Conservation (phyloP, 2,888 invertebrate species). For the Tillus elongatus region DNA sequence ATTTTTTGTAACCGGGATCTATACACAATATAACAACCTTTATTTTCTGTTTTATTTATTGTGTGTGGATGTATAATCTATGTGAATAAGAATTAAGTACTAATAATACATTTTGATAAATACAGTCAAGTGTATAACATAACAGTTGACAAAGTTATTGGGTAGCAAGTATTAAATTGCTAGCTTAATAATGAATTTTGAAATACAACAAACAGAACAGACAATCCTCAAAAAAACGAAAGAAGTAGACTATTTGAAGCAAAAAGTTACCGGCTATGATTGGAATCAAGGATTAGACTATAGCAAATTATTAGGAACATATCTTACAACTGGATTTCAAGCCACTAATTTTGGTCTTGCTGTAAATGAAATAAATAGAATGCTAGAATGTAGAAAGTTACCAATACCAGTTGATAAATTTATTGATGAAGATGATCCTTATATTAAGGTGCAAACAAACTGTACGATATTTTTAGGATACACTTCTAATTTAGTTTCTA, state of each 20-base stretch:
- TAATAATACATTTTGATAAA: no score
- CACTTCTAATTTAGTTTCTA: slow-evolving; percentile 95
- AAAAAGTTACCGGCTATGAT: slow-evolving; percentile 75
- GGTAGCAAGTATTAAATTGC: no score
- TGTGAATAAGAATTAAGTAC: no score
- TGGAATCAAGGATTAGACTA: slow-evolving; percentile 87
- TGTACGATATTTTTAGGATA: slow-evolving; percentile 96
- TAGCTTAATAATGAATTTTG: neutral
- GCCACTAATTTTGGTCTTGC: slow-evolving; percentile 91
- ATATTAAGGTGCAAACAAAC: slow-evolving; percentile 63
- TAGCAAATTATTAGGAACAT: slow-evolving; percentile 71
- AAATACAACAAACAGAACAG: slow-evolving; percentile 19
- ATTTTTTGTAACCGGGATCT: no score
- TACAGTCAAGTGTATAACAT: no score
- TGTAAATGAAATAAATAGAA: slow-evolving; percentile 83
- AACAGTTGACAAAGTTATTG: no score
- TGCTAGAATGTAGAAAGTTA: slow-evolving; percentile 68
- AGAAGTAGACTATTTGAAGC: slow-evolving; percentile 29
- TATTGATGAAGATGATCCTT: slow-evolving; percentile 66
- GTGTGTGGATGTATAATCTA: no score
- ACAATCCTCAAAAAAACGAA: slow-evolving; percentile 33
- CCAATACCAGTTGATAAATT: slow-evolving; percentile 60
- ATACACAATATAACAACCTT: no score
- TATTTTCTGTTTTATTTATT: no score
- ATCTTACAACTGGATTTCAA: slow-evolving; percentile 85